Evolutionary conservation across 1,140 invertebrate genomes (phyloP).

Genomic region (Oedothorax gibbosus): DNA sequence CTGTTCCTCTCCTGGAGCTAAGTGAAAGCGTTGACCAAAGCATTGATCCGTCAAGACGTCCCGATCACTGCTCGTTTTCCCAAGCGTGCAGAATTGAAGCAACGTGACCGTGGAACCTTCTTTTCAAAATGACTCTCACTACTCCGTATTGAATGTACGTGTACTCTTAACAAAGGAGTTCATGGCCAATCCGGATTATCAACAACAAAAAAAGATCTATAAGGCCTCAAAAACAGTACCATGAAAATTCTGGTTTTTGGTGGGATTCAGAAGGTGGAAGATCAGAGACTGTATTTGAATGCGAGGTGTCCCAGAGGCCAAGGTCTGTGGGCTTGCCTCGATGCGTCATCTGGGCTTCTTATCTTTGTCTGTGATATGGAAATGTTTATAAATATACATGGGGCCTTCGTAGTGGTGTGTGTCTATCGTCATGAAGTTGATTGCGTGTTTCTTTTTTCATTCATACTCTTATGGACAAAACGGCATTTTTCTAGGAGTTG

Average conservation of each 20-base stretch:
- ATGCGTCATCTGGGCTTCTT: constrained; percentile 6
- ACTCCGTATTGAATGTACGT: constrained; percentile 20
- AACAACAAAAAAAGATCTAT: constrained; percentile 9
- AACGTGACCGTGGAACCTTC: background rate
- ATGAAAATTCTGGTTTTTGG: constrained; percentile 31
- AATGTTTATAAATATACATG: constrained; percentile 30
- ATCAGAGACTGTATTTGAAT: background rate
- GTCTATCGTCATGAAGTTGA: constrained; percentile 22
- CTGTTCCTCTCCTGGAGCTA: no score
- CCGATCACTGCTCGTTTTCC: no score
- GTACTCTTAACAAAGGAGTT: constrained; percentile 20
- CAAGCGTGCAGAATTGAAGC: no score
- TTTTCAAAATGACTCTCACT: constrained; percentile 1
- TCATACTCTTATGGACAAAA: background rate
- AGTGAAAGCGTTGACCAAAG: no score
- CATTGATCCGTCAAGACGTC: no score
- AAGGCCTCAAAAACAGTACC: background rate
- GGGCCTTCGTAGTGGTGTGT: background rate
- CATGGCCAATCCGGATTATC: constrained; percentile 29
- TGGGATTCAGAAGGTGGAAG: constrained; percentile 29
- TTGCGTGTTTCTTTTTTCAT: constrained; percentile 5
- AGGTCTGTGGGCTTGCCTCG: constrained; percentile 23
- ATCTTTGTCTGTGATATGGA: constrained; percentile 12
- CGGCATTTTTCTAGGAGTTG: no score
- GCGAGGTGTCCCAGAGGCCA: constrained; percentile 21